Evolutionary conservation across 2,888 invertebrate genomes (phyloP).

Genomic region (Agrotis ipsilon): DNA sequence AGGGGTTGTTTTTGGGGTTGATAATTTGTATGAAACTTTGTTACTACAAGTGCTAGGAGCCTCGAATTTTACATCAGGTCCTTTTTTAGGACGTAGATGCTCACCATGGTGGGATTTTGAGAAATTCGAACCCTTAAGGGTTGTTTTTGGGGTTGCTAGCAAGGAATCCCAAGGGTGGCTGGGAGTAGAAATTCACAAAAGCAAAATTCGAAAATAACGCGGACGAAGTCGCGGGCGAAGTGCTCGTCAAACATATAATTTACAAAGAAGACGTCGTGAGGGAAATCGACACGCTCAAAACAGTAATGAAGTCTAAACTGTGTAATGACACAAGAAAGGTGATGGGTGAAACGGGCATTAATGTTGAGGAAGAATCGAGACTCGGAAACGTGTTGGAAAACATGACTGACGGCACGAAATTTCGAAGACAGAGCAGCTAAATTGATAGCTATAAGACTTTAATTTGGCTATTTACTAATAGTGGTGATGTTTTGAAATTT

Average conservation of each 20-base stretch:
- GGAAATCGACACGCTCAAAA: constrained; percentile 31
- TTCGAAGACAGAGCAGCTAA: background rate
- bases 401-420: constrained; percentile 21
- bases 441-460: background rate
- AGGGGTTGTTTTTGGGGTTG: no score
- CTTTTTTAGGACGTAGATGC: no score
- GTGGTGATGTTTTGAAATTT: background rate
- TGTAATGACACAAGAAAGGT: constrained; percentile 43
- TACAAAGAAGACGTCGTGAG: constrained; percentile 47
- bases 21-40: no score
- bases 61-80: no score
- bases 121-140: no score
- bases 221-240: no score
- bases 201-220: no score
- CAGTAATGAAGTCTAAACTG: constrained; percentile 49
- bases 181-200: no score
- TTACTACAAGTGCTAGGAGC: no score
- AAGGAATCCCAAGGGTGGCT: no score
- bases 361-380: constrained; percentile 27
- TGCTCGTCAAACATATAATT: constrained; percentile 22
- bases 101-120: no score
- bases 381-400: constrained; percentile 32
- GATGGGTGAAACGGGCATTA: constrained; percentile 31
- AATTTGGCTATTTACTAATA: constrained; percentile 10
- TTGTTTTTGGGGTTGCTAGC: no score